Base-by-base conservation (phyloP, 2,888 invertebrate genomes). In the Chymomyza procnemis region DNA sequence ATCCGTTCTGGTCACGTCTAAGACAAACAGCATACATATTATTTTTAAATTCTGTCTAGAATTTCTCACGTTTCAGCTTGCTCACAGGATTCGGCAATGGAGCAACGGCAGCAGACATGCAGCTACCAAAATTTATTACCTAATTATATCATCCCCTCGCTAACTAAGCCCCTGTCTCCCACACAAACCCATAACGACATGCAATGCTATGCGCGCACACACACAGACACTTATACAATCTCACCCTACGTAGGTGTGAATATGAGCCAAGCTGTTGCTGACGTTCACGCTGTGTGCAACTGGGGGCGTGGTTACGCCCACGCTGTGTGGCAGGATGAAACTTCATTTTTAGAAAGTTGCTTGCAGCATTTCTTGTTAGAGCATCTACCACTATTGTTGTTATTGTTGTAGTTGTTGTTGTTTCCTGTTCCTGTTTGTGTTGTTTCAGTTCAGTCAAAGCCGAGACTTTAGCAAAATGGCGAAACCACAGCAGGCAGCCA, bases 371-470 rank as follows among this genome's bases (percentile, higher is more conserved):
- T 1, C 34, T 41, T 59, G 58, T 62, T 62, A 18, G 65, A 34
- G 59, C 62, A 57, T n/a, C 30, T 52, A 16, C 2, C 18, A 16
- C 26, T 54, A n/a, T 58, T 59, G 21, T 21, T 16, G 6, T 52
- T 26, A 12, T 16, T 19, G 3, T 19, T 54, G 1, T n/a, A n/a
- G 55, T 34, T 55, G n/a, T 22, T 58, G 46, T 8, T 52, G 52
- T 6, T 26, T 26, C 4, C 18, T 46, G 46, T 21, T 65, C 52
- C 16, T 57, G 19, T 22, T 64, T 56, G 56, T 41, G 18, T 41
- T 62, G 22, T 30, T 41, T 26, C 21, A 64, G 67, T 58, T 69
- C 58, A 56, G 62, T 22, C 60, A 66, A 50, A 63, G 46, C 62
- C 19, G 56, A 66, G 67, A 50, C 69, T 62, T 41, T 56, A 26